phyloP scores from a whole-genome alignment of 2,888 invertebrate species.

The Fragum whitleyi region DNA sequence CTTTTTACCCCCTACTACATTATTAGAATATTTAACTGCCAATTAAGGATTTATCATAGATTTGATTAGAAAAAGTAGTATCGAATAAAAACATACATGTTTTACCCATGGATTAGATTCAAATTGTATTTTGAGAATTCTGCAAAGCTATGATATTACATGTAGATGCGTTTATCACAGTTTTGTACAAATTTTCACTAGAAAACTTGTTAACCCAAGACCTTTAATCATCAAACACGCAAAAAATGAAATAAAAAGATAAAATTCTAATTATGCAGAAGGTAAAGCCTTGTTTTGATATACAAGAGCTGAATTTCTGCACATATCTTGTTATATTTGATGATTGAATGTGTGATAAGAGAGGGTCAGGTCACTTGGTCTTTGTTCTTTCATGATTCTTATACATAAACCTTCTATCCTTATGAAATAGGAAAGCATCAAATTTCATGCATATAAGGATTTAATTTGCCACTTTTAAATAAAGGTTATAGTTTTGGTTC shows the following conservation, averaged over 20 bases:
- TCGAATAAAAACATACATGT: not conserved
- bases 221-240: slow-evolving; percentile 20
- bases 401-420: too few relatives aligned
- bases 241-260: not conserved
- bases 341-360: slow-evolving; percentile 24
- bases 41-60: too few relatives aligned
- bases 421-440: too few relatives aligned
- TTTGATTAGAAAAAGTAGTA: too few relatives aligned
- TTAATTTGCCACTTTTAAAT: too few relatives aligned
- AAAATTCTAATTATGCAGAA: not conserved
- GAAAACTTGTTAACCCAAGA: not conserved
- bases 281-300: not conserved
- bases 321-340: slow-evolving; percentile 8
- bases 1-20: too few relatives aligned
- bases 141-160: not conserved
- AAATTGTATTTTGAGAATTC: not conserved
- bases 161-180: not conserved
- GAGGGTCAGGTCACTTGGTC: slow-evolving; percentile 2
- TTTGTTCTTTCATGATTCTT: slow-evolving; percentile 8
- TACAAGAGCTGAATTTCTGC: not conserved
- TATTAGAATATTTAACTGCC: too few relatives aligned
- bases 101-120: not conserved
- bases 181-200: not conserved
- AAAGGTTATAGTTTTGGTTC: too few relatives aligned
- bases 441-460: too few relatives aligned